Conservation (phyloP, 1,140 invertebrate species). For the Gonioctena quinquepunctata region DNA sequence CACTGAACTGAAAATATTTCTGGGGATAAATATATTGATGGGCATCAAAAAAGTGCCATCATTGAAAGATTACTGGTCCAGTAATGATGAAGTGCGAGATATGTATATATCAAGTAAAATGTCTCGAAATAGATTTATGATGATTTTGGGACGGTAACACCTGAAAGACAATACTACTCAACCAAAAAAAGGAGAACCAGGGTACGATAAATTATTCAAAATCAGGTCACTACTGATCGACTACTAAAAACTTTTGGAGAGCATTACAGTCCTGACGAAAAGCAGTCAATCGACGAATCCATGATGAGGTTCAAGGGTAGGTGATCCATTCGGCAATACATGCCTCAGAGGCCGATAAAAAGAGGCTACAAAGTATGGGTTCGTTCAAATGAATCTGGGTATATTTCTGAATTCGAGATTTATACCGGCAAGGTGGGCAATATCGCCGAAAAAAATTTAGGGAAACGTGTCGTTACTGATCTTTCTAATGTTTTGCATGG, state of each 20-base stretch:
- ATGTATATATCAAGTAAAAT: conserved; percentile 10
- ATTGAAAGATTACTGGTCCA: conserved; percentile 16
- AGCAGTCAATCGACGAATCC: conserved; percentile 44
- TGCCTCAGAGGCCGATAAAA: conserved; percentile 57
- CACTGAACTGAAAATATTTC: not conserved
- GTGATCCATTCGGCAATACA: conserved; percentile 55
- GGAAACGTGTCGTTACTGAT: conserved; percentile 48
- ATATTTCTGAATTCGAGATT: conserved; percentile 55
- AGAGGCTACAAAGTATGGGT: conserved; percentile 38
- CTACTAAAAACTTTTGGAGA: not conserved
- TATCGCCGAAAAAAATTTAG: conserved; percentile 47
- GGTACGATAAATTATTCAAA: conserved; percentile 45
- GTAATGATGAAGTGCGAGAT: conserved; percentile 9
- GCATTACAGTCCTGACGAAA: not conserved
- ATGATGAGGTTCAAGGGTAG: conserved; percentile 53
- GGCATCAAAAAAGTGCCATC: not conserved
- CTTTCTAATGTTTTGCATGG: conserved; percentile 44
- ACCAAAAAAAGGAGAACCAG: conserved; percentile 1
- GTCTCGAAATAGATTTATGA: conserved; percentile 17
- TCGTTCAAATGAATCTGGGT: conserved; percentile 38
- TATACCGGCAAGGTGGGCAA: conserved; percentile 52
- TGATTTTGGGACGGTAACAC: conserved; percentile 11
- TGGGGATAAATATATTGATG: not conserved
- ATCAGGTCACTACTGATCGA: conserved; percentile 11
- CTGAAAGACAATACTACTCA: conserved; percentile 22